Evolutionary conservation across 2,113 vertebrate genomes (phyloP).

Genomic region (Macaca mulatta): DNA sequence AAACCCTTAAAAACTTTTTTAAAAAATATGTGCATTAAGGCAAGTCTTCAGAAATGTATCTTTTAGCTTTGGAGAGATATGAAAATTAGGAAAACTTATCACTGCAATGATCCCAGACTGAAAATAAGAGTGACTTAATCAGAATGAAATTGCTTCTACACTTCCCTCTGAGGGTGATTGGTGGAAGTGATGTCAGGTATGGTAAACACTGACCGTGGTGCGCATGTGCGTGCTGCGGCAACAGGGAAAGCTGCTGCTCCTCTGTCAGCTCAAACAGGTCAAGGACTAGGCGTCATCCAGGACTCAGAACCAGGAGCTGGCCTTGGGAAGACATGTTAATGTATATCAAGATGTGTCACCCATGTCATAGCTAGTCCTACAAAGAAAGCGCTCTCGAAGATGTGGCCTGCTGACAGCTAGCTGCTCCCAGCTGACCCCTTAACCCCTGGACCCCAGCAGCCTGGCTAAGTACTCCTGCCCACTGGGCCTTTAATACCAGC

Average conservation of each 20-base stretch:
- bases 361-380: not conserved
- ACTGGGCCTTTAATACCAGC: not conserved
- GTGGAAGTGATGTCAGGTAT: not conserved
- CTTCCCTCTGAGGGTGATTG: not conserved
- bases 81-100: conserved; percentile 52
- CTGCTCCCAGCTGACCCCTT: not conserved
- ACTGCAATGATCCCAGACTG: conserved; percentile 23
- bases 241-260: not conserved
- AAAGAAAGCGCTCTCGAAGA: not conserved
- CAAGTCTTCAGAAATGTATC: conserved; percentile 38
- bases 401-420: rapidly evolving
- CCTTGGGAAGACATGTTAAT: not conserved
- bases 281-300: rapidly evolving
- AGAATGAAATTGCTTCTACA: not conserved
- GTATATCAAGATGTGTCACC: not conserved
- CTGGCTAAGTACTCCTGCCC: not conserved
- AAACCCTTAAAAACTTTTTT: not conserved
- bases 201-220: not conserved
- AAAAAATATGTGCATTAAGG: not conserved
- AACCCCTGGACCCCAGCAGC: not conserved
- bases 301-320: not conserved
- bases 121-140: conserved; percentile 34
- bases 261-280: not conserved
- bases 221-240: not conserved
- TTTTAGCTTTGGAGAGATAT: conserved; percentile 2